phyloP scores from a whole-genome alignment of 2,113 vertebrate species.

The Strix aluco region DNA sequence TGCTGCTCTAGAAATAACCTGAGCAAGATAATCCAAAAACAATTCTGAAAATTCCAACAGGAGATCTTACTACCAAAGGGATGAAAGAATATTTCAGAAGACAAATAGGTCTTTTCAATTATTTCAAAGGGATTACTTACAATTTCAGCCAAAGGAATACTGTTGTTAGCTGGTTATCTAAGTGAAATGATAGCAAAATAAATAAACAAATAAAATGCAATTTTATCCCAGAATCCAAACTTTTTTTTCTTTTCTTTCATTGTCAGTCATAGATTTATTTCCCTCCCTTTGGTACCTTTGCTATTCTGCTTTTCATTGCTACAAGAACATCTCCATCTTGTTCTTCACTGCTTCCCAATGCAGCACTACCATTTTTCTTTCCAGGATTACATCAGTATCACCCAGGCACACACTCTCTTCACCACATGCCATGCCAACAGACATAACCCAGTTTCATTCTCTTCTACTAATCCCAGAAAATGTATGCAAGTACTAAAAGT shows the following conservation, averaged over 20 bases:
- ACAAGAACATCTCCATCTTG: neutral
- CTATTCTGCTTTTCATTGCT: neutral
- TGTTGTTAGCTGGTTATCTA: neutral
- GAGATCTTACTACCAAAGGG: neutral
- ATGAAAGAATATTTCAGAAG: neutral
- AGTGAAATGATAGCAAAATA: neutral
- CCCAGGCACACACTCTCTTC: neutral
- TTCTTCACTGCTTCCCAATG: neutral
- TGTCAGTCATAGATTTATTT: neutral
- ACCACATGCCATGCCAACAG: neutral
- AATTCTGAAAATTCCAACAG: neutral
- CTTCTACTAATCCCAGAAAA: conserved; percentile 20
- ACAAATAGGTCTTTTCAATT: neutral
- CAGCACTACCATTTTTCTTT: neutral
- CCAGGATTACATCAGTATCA: neutral
- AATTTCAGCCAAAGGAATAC: neutral
- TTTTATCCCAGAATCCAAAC: neutral
- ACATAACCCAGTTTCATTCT: conserved; percentile 11
- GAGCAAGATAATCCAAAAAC: neutral
- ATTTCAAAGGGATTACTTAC: neutral
- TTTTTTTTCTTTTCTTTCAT: neutral
- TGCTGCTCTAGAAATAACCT: neutral
- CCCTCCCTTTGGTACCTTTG: neutral
- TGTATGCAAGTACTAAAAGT: neutral
- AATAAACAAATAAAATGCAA: neutral